phyloP scores from a whole-genome alignment of 2,797 vertebrate genomes.

The Carapus acus region DNA sequence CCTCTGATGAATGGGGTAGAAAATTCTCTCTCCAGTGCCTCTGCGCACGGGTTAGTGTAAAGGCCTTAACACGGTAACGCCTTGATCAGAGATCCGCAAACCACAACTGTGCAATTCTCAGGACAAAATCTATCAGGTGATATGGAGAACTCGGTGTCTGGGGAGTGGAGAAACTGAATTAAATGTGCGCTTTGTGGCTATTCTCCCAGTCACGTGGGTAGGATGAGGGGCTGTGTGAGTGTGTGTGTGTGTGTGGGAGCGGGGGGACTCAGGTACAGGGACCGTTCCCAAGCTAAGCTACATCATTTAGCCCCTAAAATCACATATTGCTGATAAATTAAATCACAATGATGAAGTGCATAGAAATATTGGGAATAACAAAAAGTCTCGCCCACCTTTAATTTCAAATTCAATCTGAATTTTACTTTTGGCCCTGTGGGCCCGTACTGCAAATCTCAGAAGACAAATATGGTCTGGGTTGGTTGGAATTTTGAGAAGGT shows the following conservation, averaged over 20 bases:
- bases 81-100: constrained; percentile 57
- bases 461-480: not conserved
- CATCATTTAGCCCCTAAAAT: too few relatives aligned
- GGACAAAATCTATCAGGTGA: constrained; percentile 66
- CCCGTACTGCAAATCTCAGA: too few relatives aligned
- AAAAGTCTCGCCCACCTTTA: too few relatives aligned
- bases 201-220: constrained; percentile 18
- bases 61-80: constrained; percentile 52
- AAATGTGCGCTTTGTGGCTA: constrained; percentile 22
- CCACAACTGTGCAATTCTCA: constrained; percentile 63
- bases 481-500: not conserved
- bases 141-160: constrained; percentile 54
- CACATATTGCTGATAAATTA: too few relatives aligned
- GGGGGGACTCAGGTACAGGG: too few relatives aligned
- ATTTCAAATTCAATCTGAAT: too few relatives aligned
- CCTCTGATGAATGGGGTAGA: constrained; percentile 66
- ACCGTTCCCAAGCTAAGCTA: too few relatives aligned
- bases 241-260: too few relatives aligned
- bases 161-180: constrained; percentile 36
- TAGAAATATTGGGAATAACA: too few relatives aligned
- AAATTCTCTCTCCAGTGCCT: constrained; percentile 58
- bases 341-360: too few relatives aligned
- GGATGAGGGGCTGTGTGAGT: too few relatives aligned
- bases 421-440: too few relatives aligned
- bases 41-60: constrained; percentile 67